Percentiles rank a stretch among this genome's conserved stretches.
These are phyloP conservation scores for Zoanthus sociatus DNA, from an alignment of 92 coral and sea anemone genomes.

Conservation along the genomic window DNA sequence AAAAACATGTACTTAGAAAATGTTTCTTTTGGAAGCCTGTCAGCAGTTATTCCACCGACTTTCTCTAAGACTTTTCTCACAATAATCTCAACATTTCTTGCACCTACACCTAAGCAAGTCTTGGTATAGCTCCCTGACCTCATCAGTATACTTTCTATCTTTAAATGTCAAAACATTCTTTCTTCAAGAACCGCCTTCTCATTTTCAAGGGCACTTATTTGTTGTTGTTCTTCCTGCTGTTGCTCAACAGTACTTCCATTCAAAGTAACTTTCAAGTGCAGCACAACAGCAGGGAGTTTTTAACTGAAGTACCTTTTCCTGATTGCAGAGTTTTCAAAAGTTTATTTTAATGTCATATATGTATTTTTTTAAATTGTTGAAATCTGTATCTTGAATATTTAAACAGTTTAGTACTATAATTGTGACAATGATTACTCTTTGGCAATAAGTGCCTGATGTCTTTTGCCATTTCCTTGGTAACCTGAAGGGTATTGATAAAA, in stretches of 20 bases:
- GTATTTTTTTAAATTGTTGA: too few species aligned
- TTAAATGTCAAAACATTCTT: background rate
- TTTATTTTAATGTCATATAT: too few species aligned
- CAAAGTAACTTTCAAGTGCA: background rate
- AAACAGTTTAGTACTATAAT: too few species aligned
- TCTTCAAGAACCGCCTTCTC: constrained; percentile 1
- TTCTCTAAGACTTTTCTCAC: background rate
- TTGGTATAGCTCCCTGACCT: background rate
- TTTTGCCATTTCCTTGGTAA: too few species aligned
- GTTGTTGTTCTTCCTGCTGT: background rate
- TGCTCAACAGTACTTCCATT: background rate
- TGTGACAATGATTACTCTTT: too few species aligned
- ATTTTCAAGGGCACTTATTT: background rate
- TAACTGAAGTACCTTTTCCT: too few species aligned
- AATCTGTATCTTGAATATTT: too few species aligned
- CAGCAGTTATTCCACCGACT: background rate
- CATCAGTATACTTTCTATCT: background rate
- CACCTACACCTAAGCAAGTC: background rate
- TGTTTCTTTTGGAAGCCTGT: constrained; percentile 7
- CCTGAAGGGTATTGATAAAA: too few species aligned
- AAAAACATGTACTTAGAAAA: background rate
- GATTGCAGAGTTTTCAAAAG: too few species aligned
- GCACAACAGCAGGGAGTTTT: too few species aligned
- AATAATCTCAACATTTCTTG: constrained; percentile 5
- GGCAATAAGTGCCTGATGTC: too few species aligned